Evolutionary conservation across 2,113 vertebrate species (phyloP).

Genomic region (Capricornis sumatraensis): DNA sequence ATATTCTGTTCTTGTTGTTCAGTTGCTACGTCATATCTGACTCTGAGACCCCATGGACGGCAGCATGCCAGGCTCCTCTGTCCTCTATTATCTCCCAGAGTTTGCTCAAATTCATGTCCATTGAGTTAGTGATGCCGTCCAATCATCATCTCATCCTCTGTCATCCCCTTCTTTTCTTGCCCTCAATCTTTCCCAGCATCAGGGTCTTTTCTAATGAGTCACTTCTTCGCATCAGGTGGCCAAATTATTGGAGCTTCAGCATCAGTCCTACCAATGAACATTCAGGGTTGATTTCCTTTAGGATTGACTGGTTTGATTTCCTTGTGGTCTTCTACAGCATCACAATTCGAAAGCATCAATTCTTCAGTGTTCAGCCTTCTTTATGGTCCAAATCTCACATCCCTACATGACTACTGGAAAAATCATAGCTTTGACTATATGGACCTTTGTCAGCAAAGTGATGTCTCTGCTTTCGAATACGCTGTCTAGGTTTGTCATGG

Average conservation of each 20-base stretch:
- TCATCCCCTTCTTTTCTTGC: neutral
- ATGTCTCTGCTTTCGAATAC: neutral
- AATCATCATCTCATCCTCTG: neutral
- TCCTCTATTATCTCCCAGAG: neutral
- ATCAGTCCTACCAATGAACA: neutral
- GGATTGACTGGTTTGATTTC: neutral
- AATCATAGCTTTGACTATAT: neutral
- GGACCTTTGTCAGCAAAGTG: neutral
- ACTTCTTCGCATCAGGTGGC: neutral
- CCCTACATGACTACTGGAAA: neutral
- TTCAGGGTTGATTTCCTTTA: neutral
- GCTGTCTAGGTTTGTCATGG: neutral
- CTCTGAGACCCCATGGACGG: fast-evolving
- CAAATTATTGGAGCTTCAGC: neutral
- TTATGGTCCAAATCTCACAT: neutral
- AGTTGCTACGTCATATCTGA: neutral
- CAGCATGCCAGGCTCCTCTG: neutral
- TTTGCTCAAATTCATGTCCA: neutral
- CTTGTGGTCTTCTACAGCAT: neutral
- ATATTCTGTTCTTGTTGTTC: neutral
- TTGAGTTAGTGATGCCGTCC: neutral
- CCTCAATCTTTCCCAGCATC: neutral
- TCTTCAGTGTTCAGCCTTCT: neutral
- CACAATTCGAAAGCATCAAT: neutral
- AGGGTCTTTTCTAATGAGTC: neutral